A percentile compares a stretch with the other conserved stretches of the same genome.
Evolutionary conservation across 2,797 vertebrate genomes (phyloP).

Genomic region (Poeciliopsis turneri): DNA sequence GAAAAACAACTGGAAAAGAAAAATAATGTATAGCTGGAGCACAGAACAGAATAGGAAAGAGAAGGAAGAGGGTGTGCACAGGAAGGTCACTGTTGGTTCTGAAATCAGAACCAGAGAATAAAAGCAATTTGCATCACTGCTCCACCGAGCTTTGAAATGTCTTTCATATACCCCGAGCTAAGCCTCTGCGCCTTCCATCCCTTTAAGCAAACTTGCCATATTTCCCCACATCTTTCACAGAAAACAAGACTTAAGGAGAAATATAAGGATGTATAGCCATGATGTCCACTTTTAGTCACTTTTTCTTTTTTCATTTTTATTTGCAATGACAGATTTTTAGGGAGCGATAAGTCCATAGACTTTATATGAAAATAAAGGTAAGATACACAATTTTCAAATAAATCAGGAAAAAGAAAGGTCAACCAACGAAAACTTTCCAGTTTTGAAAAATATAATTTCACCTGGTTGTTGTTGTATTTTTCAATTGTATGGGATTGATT

Average conservation of each 20-base stretch:
- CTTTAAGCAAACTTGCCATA: conserved; percentile 38
- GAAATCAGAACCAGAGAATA: conserved; percentile 55
- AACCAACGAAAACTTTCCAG: too few species aligned
- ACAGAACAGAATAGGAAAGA: conserved; percentile 12
- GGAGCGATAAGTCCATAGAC: too few species aligned
- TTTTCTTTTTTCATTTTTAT: conserved; percentile 15
- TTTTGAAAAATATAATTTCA: too few species aligned
- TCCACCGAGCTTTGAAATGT: conserved; percentile 64
- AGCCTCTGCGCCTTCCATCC: conserved; percentile 7
- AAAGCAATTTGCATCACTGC: conserved; percentile 72
- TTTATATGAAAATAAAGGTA: too few species aligned
- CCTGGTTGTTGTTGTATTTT: too few species aligned
- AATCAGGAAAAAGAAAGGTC: too few species aligned
- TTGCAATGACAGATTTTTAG: neutral
- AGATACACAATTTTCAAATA: too few species aligned
- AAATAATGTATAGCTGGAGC: conserved; percentile 21
- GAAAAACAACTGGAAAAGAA: conserved; percentile 2
- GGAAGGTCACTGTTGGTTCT: conserved; percentile 57
- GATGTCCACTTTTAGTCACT: conserved; percentile 24
- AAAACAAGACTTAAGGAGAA: conserved; percentile 55
- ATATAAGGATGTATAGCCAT: conserved; percentile 30
- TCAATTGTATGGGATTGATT: too few species aligned
- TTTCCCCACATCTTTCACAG: conserved; percentile 43
- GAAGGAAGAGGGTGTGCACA: conserved; percentile 29
- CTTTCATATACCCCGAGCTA: conserved; percentile 62